These are phyloP conservation scores for Drosophila tanythrix DNA, from an alignment of 2,888 invertebrate species.

Conservation along the genomic window DNA sequence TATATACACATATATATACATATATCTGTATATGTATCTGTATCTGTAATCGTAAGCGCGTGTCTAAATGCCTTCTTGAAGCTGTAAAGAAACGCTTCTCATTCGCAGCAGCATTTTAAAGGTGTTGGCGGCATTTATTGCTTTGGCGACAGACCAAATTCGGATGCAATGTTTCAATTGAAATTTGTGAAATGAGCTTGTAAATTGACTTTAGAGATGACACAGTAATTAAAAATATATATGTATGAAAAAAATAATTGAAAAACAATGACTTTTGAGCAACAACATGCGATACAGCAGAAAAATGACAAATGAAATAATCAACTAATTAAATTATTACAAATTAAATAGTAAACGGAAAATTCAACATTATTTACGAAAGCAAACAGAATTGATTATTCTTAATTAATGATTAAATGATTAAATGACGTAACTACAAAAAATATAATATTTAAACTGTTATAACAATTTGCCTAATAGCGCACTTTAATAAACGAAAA, in stretches of 20 bases:
- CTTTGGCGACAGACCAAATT: slow-evolving; percentile 51
- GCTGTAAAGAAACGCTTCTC: slow-evolving; percentile 11
- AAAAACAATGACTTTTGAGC: slow-evolving; percentile 38
- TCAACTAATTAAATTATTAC: neutral
- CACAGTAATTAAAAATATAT: slow-evolving; percentile 21
- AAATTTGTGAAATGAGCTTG: slow-evolving; percentile 32
- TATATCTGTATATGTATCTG: neutral
- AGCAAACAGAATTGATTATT: neutral
- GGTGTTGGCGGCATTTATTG: slow-evolving; percentile 43
- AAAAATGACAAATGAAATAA: slow-evolving; percentile 8
- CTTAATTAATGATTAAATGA: neutral
- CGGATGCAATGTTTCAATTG: slow-evolving; percentile 68
- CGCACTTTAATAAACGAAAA: neutral
- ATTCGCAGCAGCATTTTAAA: slow-evolving; percentile 26
- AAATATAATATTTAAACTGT: neutral
- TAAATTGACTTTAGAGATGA: slow-evolving; percentile 43
- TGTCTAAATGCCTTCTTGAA: slow-evolving; percentile 51
- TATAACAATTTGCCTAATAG: slow-evolving; percentile 12
- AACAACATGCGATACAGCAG: slow-evolving; percentile 29
- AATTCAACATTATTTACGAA: neutral
- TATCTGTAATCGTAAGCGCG: slow-evolving; percentile 58
- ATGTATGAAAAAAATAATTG: slow-evolving; percentile 15
- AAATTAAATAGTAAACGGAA: neutral
- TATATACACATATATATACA: neutral
- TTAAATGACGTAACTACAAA: neutral